Base-by-base conservation (phyloP, 2,797 vertebrate species). In the Clarias fuscus region DNA sequence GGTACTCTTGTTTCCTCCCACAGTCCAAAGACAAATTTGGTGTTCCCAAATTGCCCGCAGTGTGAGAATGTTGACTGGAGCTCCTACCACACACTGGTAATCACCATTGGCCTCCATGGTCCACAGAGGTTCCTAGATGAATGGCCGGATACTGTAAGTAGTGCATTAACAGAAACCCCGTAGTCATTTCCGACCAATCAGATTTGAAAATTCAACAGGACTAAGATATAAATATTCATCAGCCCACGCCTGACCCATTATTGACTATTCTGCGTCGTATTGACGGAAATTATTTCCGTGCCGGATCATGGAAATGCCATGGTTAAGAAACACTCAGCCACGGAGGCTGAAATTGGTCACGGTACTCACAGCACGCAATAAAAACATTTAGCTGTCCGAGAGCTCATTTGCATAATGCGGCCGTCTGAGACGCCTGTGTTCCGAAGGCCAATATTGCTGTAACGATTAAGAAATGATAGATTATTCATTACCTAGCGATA, bases 401-500 rank as follows among this genome's bases (percentile, higher is more conserved):
- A 30, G 79, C 79, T 68, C 43, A 7, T 67, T 53, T 20, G 62
- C 61, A 48, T 81, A 27, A 81, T 2, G 43, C 17, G 0, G 62
- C 40, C n/a, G 40, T 33, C 40, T 30, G 79, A 82, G 62, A 53
- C 11, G 22, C 37, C 67, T 3, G 67, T 61, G 82, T 72, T 70
- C 48, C 53, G 22, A 18, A 72, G 82, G 53, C 30, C 30, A 10
- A 71, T 37, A 43, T 40, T 43, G 67, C 67, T n/a, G 68, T 61
- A 59, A 17, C 82, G 82, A 83, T 83, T 83, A 72, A 61, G 67
- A 59, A 71, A 59, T 72, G 82, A 83, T 72, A 37, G 67, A 83
- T 72, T 83, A 71, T 83, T 83, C 82, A 83, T 83, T 83, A 61
- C 20, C 22, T 33, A 10, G 17, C 30, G 22, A 27, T 83, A 71